phyloP scores from a whole-genome alignment of 2,888 invertebrate species.

The Acronicta alni region DNA sequence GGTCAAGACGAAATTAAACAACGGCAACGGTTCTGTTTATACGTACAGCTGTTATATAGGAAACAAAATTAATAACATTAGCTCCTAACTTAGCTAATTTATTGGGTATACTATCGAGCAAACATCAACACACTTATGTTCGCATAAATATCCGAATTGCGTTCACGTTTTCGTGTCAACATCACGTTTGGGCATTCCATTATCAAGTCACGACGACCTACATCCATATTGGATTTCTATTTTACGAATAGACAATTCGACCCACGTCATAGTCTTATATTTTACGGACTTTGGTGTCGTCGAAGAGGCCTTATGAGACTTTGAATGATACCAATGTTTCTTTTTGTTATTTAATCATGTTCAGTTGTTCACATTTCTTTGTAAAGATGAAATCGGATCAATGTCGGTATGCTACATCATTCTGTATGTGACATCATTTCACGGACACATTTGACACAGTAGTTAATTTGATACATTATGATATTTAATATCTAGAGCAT shows the following conservation, averaged over 20 bases:
- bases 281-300: constrained; percentile 31
- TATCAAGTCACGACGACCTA: constrained; percentile 72
- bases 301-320: constrained; percentile 19
- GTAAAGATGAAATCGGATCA: constrained; percentile 46
- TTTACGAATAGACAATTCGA: constrained; percentile 62
- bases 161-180: constrained; percentile 71
- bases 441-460: constrained; percentile 41
- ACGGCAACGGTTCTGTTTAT: constrained; percentile 30
- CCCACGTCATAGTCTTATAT: constrained; percentile 54
- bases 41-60: constrained; percentile 17
- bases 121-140: constrained; percentile 54
- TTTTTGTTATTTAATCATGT: constrained; percentile 32
- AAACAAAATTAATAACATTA: constrained; percentile 29
- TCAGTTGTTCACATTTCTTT: constrained; percentile 38
- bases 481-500: constrained; percentile 68
- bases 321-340: constrained; percentile 16
- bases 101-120: constrained; percentile 31
- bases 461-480: constrained; percentile 61
- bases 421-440: constrained; percentile 65
- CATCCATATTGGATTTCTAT: constrained; percentile 71
- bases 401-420: constrained; percentile 49
- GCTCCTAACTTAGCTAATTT: constrained; percentile 38
- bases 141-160: constrained; percentile 64
- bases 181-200: constrained; percentile 71
- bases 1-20: constrained; percentile 56